These are phyloP conservation scores for Tenualosa thibaudeaui DNA, from an alignment of 2,797 vertebrate genomes.

Conservation along the genomic window DNA sequence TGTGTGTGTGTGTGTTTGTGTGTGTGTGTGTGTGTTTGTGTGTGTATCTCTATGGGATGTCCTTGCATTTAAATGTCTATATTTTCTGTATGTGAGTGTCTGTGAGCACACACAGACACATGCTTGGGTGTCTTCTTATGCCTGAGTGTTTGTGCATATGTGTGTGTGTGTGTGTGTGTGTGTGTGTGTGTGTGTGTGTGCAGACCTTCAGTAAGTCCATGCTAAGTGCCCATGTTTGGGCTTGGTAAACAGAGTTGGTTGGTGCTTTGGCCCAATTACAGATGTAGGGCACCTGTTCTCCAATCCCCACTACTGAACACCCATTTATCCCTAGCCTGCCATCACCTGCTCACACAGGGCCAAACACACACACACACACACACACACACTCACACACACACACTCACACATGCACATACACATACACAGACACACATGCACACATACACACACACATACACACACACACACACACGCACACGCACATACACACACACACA, in stretches of 20 bases:
- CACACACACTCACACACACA: slow-evolving; percentile 20
- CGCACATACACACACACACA: slow-evolving; percentile 3
- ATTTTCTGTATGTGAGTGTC: background rate
- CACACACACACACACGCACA: background rate
- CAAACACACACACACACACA: slow-evolving; percentile 7
- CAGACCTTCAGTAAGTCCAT: slow-evolving; percentile 35
- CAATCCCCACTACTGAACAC: slow-evolving; percentile 37
- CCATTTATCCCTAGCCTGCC: slow-evolving; percentile 29
- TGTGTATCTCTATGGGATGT: background rate
- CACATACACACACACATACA: too few species aligned
- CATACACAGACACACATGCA: background rate
- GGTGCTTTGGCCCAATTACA: slow-evolving; percentile 47
- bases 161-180: background rate
- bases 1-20: background rate
- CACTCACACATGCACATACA: slow-evolving; percentile 28
- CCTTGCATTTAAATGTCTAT: too few species aligned
- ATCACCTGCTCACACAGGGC: background rate
- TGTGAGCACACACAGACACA: background rate
- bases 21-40: slow-evolving; percentile 23
- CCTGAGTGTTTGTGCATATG: background rate
- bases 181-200: background rate
- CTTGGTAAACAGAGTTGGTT: slow-evolving; percentile 46
- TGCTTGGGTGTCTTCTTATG: background rate
- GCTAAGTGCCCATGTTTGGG: slow-evolving; percentile 45
- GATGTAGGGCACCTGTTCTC: slow-evolving; percentile 37